A percentile compares a stretch with the other conserved stretches of the same genome.
These are phyloP conservation scores for Plotosus lineatus DNA, from an alignment of 2,113 vertebrate genomes.

Conservation along the genomic window DNA sequence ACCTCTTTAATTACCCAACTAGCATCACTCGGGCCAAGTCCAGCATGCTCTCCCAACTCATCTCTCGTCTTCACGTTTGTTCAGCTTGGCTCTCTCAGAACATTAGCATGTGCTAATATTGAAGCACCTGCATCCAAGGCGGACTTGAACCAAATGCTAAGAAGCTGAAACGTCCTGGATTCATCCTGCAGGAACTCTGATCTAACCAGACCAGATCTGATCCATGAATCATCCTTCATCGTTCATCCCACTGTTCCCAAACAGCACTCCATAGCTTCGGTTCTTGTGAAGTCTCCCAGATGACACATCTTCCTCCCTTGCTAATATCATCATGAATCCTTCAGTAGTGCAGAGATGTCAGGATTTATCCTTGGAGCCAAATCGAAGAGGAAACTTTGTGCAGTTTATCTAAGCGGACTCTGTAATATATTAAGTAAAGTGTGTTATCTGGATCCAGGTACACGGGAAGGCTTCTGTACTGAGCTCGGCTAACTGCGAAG, in stretches of 20 bases:
- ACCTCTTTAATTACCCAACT: constrained; percentile 20
- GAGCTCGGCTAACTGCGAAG: neutral
- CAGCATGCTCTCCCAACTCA: constrained; percentile 12
- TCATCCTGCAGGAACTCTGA: neutral
- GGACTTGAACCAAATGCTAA: constrained; percentile 7
- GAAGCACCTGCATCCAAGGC: constrained; percentile 26
- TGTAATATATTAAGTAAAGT: neutral
- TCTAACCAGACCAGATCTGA: neutral
- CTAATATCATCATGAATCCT: neutral
- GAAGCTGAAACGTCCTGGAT: neutral
- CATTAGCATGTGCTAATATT: neutral
- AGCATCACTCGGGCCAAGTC: constrained; percentile 24
- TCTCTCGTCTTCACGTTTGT: neutral
- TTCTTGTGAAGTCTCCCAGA: neutral
- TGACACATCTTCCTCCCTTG: neutral
- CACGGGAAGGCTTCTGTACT: neutral
- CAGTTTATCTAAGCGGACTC: neutral
- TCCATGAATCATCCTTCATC: neutral
- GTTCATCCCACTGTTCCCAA: neutral
- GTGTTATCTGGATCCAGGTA: neutral
- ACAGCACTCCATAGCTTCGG: neutral
- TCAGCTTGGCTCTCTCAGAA: constrained; percentile 3
- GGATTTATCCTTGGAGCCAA: neutral
- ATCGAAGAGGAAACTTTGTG: neutral
- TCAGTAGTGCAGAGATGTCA: neutral